Evolutionary conservation across 2,888 invertebrate genomes (phyloP), one percentile per base, ranked within the genome.

Genomic region (Plemyria rubiginata): DNA sequence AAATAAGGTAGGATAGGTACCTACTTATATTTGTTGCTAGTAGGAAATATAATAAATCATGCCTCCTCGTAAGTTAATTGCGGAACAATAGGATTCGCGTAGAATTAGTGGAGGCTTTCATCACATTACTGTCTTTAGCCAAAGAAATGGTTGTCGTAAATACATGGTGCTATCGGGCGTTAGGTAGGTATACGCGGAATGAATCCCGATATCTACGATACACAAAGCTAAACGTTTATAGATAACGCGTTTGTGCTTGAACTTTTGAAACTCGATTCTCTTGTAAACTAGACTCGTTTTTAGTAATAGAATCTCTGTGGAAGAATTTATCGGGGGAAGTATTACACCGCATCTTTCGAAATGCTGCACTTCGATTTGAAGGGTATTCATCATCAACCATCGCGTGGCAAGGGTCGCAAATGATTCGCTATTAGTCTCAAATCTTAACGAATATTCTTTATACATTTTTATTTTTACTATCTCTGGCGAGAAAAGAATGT

Each of bases 141-240:
- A 70, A 73, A 75, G 73, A 73, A 74, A 76, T 76, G 72, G 66
- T 57, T 53, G 58, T 67, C 70, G 72, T 68, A 71, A 72, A 72
- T 70, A 70, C 67, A 61, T 67, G 32, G 49, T 13, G 28, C 28
- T 38, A 40, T 29, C 46, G 28, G 40, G 28, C n/a, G 57, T 46
- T 52, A n/a, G n/a, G n/a, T n/a, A n/a, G n/a, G n/a, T n/a, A 38
- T 58, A 59, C 59, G 59, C 52, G 46, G n/a, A 6, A 13, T 36
- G 58, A 59, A 53, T 59, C 29, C 28, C 46, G 45, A 59, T 46
- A 51, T 38, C 13, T 22, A 0, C 52, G 51, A 50, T 38, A 43
- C 43, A 56, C 50, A 51, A 51, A 51, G 43, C 22, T 53, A 45
- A 38, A 2, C 38, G 36, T 46, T 58, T 57, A 13, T 57, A 36